phyloP scores from a whole-genome alignment of 2,797 vertebrate species.

The Coregonus suidteri region DNA sequence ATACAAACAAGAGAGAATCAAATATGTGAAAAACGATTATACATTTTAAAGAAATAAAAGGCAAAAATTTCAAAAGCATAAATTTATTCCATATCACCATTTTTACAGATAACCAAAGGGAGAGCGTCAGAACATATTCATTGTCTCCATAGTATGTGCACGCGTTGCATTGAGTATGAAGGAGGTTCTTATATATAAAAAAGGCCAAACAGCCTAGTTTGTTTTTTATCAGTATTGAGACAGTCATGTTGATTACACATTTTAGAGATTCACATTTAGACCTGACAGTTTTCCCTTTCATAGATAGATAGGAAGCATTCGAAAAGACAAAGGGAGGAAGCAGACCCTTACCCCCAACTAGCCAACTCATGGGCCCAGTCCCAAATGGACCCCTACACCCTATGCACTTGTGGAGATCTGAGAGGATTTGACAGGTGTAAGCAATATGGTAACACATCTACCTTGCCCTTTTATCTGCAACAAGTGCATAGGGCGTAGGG shows the following conservation, averaged over 20 bases:
- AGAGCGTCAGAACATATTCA: conserved; percentile 59
- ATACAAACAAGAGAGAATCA: background rate
- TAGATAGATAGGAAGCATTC: conserved; percentile 43
- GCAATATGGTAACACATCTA: background rate
- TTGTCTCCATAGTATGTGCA: conserved; percentile 53
- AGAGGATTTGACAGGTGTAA: background rate
- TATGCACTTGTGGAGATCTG: background rate
- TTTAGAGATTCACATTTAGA: conserved; percentile 74
- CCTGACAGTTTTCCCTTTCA: conserved; percentile 60
- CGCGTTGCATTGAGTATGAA: conserved; percentile 72
- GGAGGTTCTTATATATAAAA: conserved; percentile 58
- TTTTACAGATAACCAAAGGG: conserved; percentile 57
- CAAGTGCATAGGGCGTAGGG: background rate
- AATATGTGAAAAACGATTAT: background rate
- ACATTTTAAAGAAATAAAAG: conserved; percentile 14
- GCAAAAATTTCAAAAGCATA: conserved; percentile 67
- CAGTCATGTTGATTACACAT: conserved; percentile 50
- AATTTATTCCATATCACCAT: conserved; percentile 72
- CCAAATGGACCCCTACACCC: background rate
- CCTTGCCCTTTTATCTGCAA: background rate
- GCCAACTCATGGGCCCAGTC: background rate
- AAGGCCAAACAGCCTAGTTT: conserved; percentile 29
- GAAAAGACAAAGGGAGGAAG: conserved; percentile 60
- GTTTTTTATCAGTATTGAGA: conserved; percentile 45
- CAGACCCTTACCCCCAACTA: conserved; percentile 27